Base-by-base conservation (phyloP, 2,888 invertebrate species). In the Lymantria dispar region DNA sequence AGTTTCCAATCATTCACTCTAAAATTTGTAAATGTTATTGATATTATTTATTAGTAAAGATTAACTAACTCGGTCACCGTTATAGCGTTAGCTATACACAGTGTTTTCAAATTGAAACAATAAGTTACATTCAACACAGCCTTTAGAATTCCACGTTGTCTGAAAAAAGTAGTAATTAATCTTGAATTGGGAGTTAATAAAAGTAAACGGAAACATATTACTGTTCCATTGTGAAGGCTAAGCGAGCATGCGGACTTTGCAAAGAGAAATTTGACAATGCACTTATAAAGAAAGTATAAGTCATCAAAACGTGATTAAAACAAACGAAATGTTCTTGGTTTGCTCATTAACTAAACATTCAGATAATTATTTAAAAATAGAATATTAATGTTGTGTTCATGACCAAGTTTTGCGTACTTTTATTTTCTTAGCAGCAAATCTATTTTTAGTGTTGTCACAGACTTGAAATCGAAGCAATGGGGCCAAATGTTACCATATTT, bases 221-320 rank as follows among this genome's bases (percentile, higher is more conserved):
- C 80, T 81, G 72, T 74, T 70, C 77, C 76, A 86, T 82, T 85
- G 83, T 85, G 73, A 58, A 52, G 65, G 43, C 49, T 13, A 54
- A 76, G 68, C 66, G 72, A 75, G 68, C 71, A 74, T 68, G 71
- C 72, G 70, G 70, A 15, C 40, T 64, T 60, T 67, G 67, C 64
- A 66, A 80, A 76, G 85, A 78, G 87, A 89, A 88, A 88, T 88
- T 85, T 75, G 81, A 87, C 83, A 84, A 86, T 84, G 80, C 80
- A 81, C 76, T 82, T 77, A 76, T 71, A 72, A 87, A 83, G 90
- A 90, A 89, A 90, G 89, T 77, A 78, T 75, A 71, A 80, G 76
- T 77, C 76, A 76, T 76, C 75, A 74, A 70, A 76, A 76, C 71
- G 74, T 75, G 80, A 86, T 85, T 80, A 83, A 73, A 85, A 78